A percentile compares a stretch with the other conserved stretches of the same genome.
Conservation (phyloP, 2,113 vertebrate genomes). For the Synodontis membranacea region DNA sequence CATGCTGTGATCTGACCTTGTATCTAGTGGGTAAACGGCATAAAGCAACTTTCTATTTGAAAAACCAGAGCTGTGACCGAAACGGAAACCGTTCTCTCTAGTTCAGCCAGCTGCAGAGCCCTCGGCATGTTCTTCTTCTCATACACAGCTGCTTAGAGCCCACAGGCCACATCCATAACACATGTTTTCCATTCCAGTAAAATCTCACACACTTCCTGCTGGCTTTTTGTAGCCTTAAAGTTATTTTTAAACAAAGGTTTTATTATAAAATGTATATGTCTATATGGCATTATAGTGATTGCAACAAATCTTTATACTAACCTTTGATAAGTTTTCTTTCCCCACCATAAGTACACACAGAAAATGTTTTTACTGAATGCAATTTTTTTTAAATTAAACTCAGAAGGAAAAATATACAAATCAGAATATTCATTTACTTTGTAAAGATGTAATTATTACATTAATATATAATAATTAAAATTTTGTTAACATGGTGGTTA, state of each 20-base stretch:
- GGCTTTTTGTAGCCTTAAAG: neutral
- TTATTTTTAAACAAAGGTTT: neutral
- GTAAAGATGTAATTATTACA: neutral
- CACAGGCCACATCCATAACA: conserved; percentile 57
- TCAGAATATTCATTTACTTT: neutral
- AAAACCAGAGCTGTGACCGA: conserved; percentile 33
- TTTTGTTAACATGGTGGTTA: too few species aligned
- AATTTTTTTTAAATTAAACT: neutral
- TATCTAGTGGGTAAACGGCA: neutral
- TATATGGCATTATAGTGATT: neutral
- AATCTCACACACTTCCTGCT: conserved; percentile 27
- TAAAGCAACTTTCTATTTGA: neutral
- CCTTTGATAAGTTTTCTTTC: neutral
- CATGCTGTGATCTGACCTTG: neutral
- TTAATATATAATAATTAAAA: neutral
- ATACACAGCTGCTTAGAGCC: conserved; percentile 21
- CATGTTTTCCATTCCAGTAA: conserved; percentile 57
- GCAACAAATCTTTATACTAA: neutral
- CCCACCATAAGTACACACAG: neutral
- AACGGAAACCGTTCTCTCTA: conserved; percentile 47
- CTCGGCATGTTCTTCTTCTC: neutral
- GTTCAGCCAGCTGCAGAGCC: conserved; percentile 47
- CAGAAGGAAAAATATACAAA: too few species aligned
- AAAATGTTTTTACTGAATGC: neutral
- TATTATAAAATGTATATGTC: neutral